Percentiles rank a stretch among this genome's conserved stretches.
Conservation (phyloP, 2,113 vertebrate genomes). For the Nansenia antarctica region DNA sequence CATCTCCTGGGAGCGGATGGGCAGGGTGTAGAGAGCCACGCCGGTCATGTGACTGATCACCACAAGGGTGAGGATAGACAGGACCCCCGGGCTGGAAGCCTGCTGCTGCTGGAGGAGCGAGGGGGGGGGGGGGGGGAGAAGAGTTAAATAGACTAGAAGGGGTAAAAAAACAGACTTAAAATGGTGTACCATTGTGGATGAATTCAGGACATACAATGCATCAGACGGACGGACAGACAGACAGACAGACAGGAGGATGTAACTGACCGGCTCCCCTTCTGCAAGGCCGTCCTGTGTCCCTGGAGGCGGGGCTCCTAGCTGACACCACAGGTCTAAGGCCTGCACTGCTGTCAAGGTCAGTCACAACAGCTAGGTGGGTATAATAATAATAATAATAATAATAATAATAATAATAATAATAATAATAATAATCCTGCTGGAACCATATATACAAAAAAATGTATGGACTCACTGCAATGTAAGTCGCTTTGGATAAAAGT, state of each 20-base stretch:
- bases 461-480: too few species aligned
- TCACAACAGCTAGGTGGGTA: too few species aligned
- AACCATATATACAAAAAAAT: too few species aligned
- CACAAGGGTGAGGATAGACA: constrained; percentile 82
- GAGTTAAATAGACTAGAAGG: neutral
- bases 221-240: too few species aligned
- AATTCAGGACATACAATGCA: too few species aligned
- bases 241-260: too few species aligned
- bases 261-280: constrained; percentile 59
- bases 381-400: too few species aligned
- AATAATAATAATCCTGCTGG: too few species aligned
- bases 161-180: too few species aligned
- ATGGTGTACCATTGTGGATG: too few species aligned
- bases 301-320: constrained; percentile 67
- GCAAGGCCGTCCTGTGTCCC: constrained; percentile 61
- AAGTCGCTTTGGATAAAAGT: too few species aligned
- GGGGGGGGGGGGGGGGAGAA: neutral
- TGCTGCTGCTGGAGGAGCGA: constrained; percentile 25
- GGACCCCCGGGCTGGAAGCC: constrained; percentile 68
- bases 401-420: too few species aligned
- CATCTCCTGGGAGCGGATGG: constrained; percentile 80
- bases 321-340: constrained; percentile 89
- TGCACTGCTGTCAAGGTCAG: constrained; percentile 73
- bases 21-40: constrained; percentile 82
- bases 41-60: constrained; percentile 89